phyloP scores from a whole-genome alignment of 2,113 vertebrate species.

The Hoplias malabaricus region DNA sequence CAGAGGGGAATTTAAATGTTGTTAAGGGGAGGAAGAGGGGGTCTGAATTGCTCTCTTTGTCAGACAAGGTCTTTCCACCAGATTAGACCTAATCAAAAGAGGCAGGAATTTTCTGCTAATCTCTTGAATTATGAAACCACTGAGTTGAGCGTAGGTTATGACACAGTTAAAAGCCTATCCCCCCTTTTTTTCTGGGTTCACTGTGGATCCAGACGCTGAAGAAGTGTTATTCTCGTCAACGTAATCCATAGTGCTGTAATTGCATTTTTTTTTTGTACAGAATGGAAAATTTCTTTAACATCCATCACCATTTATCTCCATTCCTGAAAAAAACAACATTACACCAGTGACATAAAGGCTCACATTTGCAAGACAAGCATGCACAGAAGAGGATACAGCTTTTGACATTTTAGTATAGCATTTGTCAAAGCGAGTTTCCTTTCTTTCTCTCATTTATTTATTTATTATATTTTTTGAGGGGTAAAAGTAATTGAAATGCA shows the following conservation, averaged over 20 bases:
- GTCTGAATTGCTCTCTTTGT: not conserved
- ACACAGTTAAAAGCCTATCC: not conserved
- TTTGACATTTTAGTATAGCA: not conserved
- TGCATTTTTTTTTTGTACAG: not conserved
- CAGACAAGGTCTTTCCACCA: conserved; percentile 15
- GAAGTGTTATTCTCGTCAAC: not conserved
- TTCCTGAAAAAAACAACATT: not conserved
- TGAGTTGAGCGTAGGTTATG: conserved; percentile 9
- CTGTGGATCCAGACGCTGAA: not conserved
- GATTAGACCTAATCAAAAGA: conserved; percentile 19
- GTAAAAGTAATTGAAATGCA: conserved; percentile 14
- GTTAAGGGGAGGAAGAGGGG: not conserved
- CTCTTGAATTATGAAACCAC: conserved; percentile 41
- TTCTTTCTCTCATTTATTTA: not conserved
- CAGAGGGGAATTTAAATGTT: conserved; percentile 53
- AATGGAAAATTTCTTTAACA: not conserved
- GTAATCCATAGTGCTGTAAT: not conserved
- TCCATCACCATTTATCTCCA: not conserved
- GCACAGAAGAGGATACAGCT: not conserved
- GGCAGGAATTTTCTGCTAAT: not conserved
- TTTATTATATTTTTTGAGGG: not conserved
- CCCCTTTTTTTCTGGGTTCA: not conserved
- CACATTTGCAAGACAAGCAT: not conserved
- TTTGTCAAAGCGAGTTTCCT: not conserved
- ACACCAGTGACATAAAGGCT: not conserved